These are phyloP conservation scores for Brachypodius melanocephalos DNA, from an alignment of 2,113 vertebrate genomes.

Conservation along the genomic window DNA sequence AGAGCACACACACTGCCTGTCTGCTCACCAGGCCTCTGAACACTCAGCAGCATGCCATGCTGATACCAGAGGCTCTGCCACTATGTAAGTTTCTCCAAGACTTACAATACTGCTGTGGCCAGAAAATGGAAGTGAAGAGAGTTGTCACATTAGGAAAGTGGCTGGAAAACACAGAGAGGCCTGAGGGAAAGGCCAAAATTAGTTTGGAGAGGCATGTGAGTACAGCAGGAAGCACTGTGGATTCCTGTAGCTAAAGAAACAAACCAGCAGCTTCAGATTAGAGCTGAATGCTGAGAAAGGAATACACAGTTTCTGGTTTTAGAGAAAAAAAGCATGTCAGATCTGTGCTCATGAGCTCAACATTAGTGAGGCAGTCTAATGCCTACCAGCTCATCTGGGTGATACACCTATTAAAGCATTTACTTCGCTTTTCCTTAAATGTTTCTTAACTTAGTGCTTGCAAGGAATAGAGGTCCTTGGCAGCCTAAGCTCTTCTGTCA, in stretches of 20 bases:
- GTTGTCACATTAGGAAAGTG: background rate
- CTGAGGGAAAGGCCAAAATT: background rate
- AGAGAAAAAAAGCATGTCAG: background rate
- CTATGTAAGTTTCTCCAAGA: background rate
- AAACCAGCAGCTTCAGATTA: background rate
- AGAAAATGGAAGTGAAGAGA: background rate
- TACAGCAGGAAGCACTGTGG: background rate
- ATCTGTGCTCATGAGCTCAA: background rate
- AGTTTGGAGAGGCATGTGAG: background rate
- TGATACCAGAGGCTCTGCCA: background rate
- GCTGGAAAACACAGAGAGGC: background rate
- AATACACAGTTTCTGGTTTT: background rate
- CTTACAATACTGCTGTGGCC: background rate
- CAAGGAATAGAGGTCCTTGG: background rate
- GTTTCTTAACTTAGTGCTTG: background rate
- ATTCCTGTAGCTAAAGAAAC: background rate
- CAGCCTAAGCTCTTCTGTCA: background rate
- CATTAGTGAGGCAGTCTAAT: background rate
- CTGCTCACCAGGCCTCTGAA: background rate
- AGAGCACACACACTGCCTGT: background rate
- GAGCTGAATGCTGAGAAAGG: background rate
- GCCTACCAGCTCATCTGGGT: background rate
- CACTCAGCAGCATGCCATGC: background rate
- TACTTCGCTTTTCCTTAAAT: background rate
- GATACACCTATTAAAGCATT: background rate